Base-by-base conservation (phyloP, 1,140 invertebrate genomes). In the Thrips palmi region DNA sequence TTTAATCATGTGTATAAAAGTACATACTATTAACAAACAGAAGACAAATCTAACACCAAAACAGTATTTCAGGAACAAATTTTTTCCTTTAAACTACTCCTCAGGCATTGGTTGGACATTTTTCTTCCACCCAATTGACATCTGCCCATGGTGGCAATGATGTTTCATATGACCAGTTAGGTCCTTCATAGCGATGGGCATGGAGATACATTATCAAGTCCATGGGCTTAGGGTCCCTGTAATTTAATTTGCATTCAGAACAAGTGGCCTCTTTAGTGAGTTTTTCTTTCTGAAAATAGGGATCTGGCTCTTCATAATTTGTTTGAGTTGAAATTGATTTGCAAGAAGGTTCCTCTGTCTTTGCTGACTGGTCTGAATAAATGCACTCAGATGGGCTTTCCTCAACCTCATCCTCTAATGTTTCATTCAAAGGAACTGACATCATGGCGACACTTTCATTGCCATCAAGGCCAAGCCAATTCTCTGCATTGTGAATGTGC, bases 131-230 rank as follows among this genome's bases (percentile, higher is more conserved):
- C n/a, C n/a, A n/a, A n/a, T n/a, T n/a, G n/a, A n/a, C n/a, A n/a
- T n/a, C n/a, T 6, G 62, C 62, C 62, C 62, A 64, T 8, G 45
- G 48, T 19, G 62, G 62, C 40, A 59, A 33, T 31, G 50, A 46
- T 19, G 60, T 60, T 35, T 54, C 46, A 45, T 52, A 64, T 37
- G 49, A 45, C 58, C 59, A 64, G 18, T 47, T 56, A 25, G 52
- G 49, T 23, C 57, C 58, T 54, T 60, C 34, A 23, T 71, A 71
- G 23, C 49, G 55, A 21, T 63, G 53, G 20, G 67, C 65, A 53
- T 71, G 68, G 4, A 71, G 52, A 51, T 65, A 70, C 56, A 71
- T 64, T 21, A 65, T 53, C 3, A 71, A 48, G 37, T 70, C 59
- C 18, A 54, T 52, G 1, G 63, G 57, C 28, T 52, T 55, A 3